Conservation (phyloP, 2,797 vertebrate species). For the Fistularia tabacaria region DNA sequence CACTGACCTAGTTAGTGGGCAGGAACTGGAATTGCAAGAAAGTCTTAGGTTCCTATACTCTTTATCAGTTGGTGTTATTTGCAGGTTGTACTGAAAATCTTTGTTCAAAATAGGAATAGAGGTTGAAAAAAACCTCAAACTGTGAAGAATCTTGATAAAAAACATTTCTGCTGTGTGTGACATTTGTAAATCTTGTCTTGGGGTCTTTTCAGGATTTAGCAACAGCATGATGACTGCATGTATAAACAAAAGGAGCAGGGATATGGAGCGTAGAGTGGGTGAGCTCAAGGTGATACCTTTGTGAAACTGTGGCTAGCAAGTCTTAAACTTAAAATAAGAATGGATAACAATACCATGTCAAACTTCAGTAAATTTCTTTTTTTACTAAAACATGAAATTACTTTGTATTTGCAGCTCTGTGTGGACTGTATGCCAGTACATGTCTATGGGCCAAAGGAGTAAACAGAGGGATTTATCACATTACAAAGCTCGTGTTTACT, state of each 20-base stretch:
- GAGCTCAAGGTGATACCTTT: constrained; percentile 19
- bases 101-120: constrained; percentile 19
- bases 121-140: constrained; percentile 6
- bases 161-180: constrained; percentile 20
- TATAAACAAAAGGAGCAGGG: constrained; percentile 35
- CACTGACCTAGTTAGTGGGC: constrained; percentile 45
- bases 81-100: constrained; percentile 40
- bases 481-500: constrained; percentile 26
- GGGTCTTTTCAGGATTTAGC: constrained; percentile 32
- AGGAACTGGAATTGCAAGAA: constrained; percentile 41
- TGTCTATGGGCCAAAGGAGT: constrained; percentile 8
- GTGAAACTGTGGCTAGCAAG: background rate
- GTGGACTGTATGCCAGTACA: constrained; percentile 6
- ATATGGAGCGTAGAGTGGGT: constrained; percentile 20
- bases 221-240: constrained; percentile 15
- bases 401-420: constrained; percentile 3
- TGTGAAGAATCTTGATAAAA: constrained; percentile 19
- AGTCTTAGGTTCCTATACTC: constrained; percentile 27
- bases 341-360: no score
- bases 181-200: constrained; percentile 12
- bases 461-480: constrained; percentile 12
- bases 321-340: no score
- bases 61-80: constrained; percentile 50
- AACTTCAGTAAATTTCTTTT: no score
- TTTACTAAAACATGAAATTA: no score